These are phyloP conservation scores for Hyles lineata DNA, from an alignment of 2,888 invertebrate species.

Conservation along the genomic window DNA sequence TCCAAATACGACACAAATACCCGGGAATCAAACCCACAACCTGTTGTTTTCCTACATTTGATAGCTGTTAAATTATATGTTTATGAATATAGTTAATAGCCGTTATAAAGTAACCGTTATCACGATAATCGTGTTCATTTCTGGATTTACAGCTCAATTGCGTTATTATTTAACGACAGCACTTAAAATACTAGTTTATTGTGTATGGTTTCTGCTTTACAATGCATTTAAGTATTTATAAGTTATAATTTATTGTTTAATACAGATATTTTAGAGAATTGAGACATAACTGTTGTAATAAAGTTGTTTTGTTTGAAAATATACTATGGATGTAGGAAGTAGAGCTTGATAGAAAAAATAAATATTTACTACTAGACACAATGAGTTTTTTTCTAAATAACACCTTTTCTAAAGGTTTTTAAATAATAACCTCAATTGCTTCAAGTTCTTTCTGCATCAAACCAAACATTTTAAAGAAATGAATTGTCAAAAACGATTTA, in stretches of 20 bases:
- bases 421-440: no score
- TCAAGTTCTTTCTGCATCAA: no score
- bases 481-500: no score
- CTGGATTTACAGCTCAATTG: background rate
- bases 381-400: no score
- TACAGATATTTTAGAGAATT: background rate
- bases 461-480: no score
- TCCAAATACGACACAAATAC: no score
- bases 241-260: background rate
- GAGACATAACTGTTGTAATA: background rate
- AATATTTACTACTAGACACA: no score
- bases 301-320: no score
- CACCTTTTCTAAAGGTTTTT: no score
- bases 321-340: no score
- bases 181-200: background rate
- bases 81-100: background rate
- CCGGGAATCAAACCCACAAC: background rate
- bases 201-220: background rate
- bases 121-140: background rate
- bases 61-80: background rate
- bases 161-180: conserved; percentile 6
- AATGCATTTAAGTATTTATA: background rate
- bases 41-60: background rate
- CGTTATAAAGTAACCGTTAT: background rate
- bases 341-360: no score